Evolutionary conservation across 2,797 vertebrate genomes (phyloP), one percentile per base, ranked within the genome.

Genomic region (Sebastes miniatus): DNA sequence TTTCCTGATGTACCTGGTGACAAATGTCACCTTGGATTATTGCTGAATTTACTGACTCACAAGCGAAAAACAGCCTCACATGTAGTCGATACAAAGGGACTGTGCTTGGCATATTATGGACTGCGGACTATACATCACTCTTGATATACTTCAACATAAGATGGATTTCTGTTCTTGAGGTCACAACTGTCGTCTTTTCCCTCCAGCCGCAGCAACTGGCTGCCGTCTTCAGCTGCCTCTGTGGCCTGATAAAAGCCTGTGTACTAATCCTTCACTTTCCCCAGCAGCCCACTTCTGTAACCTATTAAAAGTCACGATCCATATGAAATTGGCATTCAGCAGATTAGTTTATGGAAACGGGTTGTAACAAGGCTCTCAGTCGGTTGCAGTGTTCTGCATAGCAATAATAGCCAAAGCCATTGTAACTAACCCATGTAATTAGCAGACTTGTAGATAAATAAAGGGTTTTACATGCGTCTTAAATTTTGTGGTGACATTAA

Each of bases 251-350:
- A 89, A 84, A 86, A 83, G 59, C 50, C 52, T 31, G 14, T 65
- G 84, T 70, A 65, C 71, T 83, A 88, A 89, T 91, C 87, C 85
- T 73, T 87, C 52, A 74, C 82, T 87, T 69, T 88, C 66, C 68
- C 31, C 83, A 75, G 74, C 83, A 75, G 72, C 73, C 77, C 77
- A 61, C 76, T 85, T 77, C 63, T 91, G 75, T 89, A 77, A 79
- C 82, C 83, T 86, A 85, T 89, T 89, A 88, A 89, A 91, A 79
- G 67, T 80, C 79, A 77, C 65, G 5, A 76, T 80, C 77, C 88
- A 86, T 84, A 75, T 65, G 77, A 83, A 87, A 89, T 82, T 87
- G 80, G 62, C 73, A 85, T 89, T 86, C 73, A 78, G 82, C 61
- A 72, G 82, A 88, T 90, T 76, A 72, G 61, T 75, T 83, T 81